Base-by-base conservation (phyloP, 30 jellyfish, hydroid and myxozoan species). In the Chrysaora quinquecirrha region DNA sequence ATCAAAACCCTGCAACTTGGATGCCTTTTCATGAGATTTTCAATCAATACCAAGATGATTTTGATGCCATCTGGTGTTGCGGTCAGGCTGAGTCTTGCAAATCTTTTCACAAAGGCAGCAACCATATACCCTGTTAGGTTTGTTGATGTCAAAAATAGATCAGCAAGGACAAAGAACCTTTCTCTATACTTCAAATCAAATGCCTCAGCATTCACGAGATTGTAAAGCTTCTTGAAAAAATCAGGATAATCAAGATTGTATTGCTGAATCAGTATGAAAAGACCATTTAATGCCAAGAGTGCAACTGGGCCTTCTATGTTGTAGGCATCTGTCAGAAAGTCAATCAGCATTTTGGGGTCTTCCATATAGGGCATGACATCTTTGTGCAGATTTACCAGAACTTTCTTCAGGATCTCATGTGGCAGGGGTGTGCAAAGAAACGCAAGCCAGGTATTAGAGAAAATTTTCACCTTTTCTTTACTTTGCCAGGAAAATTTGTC, bases 61-160 rank as follows among this genome's bases (percentile, higher is more conserved):
- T 32, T 50, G 28, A 87, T 38, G 30, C 73, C 96, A 68, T 96
- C 87, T 3, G 91, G 84, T n/a, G 99, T 86, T 3, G 89, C 84
- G 28, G 73, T 81, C 38, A 95, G 76, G 34, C 88, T 61, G 10
- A 88, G 71, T 79, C 99, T 73, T 19, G 99, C 96, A 1, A 95
- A 68, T 34, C 87, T 73, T 80, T 95, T 95, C 32, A 68, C 69
- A 75, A 95, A 95, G 22, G 99, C 95, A 33, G 99, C 97, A 1
- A 87, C 97, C 79, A 95, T 34, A 43, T 95, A 95, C 18, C 77
- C 95, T n/a, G 99, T 97, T n/a, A 95, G 87, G 79, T 89, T 96
- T 48, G 85, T 49, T 47, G 99, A 95, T 28, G 99, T 70, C 90
- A 95, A 69, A 33, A 95, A 95, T 56, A 95, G 64, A 61, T 95